Percentiles rank a stretch among this genome's conserved stretches.
phyloP scores from a whole-genome alignment of 2,113 vertebrate species.

The Halcyon senegalensis region DNA sequence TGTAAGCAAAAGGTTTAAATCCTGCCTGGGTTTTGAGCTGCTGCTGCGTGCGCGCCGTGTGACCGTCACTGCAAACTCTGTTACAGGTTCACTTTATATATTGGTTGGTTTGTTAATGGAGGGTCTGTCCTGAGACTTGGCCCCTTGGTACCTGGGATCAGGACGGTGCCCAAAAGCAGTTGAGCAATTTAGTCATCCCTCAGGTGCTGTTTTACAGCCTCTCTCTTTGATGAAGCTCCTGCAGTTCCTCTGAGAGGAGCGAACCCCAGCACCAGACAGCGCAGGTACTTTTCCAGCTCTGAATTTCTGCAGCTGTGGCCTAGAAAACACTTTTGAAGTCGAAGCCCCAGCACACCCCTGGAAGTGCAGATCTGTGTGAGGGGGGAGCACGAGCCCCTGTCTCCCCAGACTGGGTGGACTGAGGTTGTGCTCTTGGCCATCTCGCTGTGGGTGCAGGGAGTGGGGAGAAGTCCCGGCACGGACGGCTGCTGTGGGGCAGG shows the following conservation, averaged over 20 bases:
- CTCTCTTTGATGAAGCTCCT: neutral
- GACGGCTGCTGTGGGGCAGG: neutral
- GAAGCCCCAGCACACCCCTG: rapidly evolving
- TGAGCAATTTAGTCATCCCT: no score
- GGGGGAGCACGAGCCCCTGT: neutral
- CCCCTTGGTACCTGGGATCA: rapidly evolving
- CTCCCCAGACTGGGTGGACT: rapidly evolving
- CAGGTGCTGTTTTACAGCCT: neutral
- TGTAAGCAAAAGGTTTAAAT: rapidly evolving
- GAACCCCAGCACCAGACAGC: neutral
- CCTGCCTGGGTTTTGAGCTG: neutral
- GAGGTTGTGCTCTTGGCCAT: neutral
- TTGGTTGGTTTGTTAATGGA: neutral
- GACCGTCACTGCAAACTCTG: neutral
- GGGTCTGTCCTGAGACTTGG: rapidly evolving
- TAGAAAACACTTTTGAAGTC: neutral
- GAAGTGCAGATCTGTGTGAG: neutral
- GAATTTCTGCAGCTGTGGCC: neutral
- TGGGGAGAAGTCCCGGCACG: rapidly evolving
- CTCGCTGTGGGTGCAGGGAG: rapidly evolving
- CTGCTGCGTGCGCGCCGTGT: rapidly evolving
- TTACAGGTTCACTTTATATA: neutral
- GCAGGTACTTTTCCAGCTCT: neutral
- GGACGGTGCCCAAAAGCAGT: neutral
- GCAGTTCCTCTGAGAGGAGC: rapidly evolving